phyloP scores from a whole-genome alignment of 2,888 invertebrate genomes.

The Saturnia japonica region DNA sequence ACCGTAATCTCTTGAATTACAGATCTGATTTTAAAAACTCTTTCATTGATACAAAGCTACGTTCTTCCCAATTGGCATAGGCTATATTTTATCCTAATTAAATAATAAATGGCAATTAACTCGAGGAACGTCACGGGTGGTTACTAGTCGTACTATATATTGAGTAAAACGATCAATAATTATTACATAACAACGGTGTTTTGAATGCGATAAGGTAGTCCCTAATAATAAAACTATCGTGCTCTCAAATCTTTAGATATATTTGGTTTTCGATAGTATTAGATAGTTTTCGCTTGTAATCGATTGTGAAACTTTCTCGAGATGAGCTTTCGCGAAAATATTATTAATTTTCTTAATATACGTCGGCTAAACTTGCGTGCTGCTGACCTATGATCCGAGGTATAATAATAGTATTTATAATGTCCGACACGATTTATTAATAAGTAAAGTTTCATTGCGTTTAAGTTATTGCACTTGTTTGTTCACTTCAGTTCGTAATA shows the following conservation, averaged over 20 bases:
- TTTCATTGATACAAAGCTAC: too few relatives aligned
- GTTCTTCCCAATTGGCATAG: too few relatives aligned
- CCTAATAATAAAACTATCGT: conserved; percentile 13
- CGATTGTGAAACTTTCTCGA: conserved; percentile 31
- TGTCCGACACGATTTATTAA: conserved; percentile 26
- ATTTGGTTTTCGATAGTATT: too few relatives aligned
- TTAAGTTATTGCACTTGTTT: neutral
- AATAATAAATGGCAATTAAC: neutral
- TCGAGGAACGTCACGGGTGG: neutral
- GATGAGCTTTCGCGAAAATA: conserved; percentile 35
- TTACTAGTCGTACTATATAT: neutral
- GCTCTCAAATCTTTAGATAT: conserved; percentile 13
- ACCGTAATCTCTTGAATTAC: too few relatives aligned
- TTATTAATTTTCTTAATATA: conserved; percentile 27
- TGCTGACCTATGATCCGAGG: conserved; percentile 24
- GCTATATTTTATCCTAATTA: too few relatives aligned
- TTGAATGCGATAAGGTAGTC: neutral
- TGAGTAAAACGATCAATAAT: neutral
- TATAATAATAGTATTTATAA: conserved; percentile 9
- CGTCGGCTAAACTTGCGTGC: conserved; percentile 24
- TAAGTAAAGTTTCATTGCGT: neutral
- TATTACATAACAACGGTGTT: neutral
- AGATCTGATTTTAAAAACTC: too few relatives aligned
- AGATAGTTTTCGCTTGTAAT: conserved; percentile 17
- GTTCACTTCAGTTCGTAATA: neutral